Percentiles rank a stretch among this genome's conserved stretches.
These are phyloP conservation scores for Mamestra brassicae DNA, from an alignment of 2,888 invertebrate species.

Conservation along the genomic window DNA sequence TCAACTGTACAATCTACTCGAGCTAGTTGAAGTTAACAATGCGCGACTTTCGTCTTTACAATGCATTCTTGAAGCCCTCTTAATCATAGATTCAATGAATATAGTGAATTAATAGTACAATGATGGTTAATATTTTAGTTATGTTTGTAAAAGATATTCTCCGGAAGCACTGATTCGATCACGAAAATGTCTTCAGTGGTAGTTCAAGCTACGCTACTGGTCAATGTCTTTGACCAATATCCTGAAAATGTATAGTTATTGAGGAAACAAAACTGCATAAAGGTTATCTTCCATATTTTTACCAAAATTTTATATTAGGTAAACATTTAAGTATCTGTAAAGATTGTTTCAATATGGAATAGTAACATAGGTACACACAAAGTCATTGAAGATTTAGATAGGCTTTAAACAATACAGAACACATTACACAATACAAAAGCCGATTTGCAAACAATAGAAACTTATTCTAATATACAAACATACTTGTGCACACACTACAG, in stretches of 20 bases:
- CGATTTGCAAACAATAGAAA: constrained; percentile 20
- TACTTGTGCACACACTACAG: no score
- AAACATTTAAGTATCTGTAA: not conserved
- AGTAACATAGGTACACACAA: no score
- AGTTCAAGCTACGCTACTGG: no score
- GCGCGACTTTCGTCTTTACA: not conserved
- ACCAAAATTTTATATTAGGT: not conserved
- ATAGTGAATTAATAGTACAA: not conserved
- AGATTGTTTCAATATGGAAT: not conserved
- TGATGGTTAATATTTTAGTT: no score
- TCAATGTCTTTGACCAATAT: no score
- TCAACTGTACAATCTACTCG: constrained; percentile 8
- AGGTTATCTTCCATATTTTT: no score
- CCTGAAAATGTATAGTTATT: no score
- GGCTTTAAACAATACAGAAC: not conserved
- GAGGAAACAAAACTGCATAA: no score
- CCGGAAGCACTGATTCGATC: no score
- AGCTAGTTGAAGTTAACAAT: not conserved
- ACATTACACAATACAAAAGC: not conserved
- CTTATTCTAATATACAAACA: constrained; percentile 1
- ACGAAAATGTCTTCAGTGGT: no score
- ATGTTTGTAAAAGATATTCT: no score
- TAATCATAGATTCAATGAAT: not conserved
- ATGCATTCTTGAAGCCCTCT: not conserved
- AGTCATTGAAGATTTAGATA: not conserved